Conservation (phyloP, 2,113 vertebrate genomes). For the Orthonyx spaldingii region DNA sequence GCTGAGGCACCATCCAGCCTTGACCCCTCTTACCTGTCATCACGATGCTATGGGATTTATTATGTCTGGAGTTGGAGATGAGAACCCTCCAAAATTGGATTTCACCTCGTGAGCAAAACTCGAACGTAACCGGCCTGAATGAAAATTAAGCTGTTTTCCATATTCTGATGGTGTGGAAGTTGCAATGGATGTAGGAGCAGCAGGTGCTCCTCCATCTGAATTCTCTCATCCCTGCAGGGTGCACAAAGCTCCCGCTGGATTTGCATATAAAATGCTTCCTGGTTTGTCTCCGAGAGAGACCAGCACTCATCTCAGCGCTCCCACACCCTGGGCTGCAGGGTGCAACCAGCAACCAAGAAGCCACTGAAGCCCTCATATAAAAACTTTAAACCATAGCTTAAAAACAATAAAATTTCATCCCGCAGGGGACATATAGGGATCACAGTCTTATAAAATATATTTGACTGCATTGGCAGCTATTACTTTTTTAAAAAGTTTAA, state of each 20-base stretch:
- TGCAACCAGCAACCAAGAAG: slow-evolving; percentile 42
- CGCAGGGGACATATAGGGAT: slow-evolving; percentile 56
- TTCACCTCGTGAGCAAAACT: neutral
- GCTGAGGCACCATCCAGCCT: neutral
- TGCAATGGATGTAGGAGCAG: neutral
- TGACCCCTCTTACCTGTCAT: slow-evolving; percentile 36
- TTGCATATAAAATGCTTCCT: slow-evolving; percentile 69
- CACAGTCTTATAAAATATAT: slow-evolving; percentile 63
- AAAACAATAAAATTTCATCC: slow-evolving; percentile 63
- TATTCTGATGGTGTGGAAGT: slow-evolving; percentile 12
- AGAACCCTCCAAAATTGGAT: slow-evolving; percentile 27
- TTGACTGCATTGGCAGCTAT: slow-evolving; percentile 65
- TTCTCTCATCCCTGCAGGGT: slow-evolving; percentile 35
- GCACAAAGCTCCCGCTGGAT: slow-evolving; percentile 20
- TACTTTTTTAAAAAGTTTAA: slow-evolving; percentile 57
- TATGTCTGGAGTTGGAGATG: neutral
- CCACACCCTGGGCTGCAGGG: slow-evolving; percentile 21
- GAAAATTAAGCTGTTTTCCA: slow-evolving; percentile 15
- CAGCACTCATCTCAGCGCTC: slow-evolving; percentile 28
- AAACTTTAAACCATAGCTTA: slow-evolving; percentile 53
- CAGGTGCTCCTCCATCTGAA: neutral
- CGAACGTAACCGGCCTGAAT: neutral
- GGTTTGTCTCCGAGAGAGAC: slow-evolving; percentile 47
- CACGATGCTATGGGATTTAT: slow-evolving; percentile 36
- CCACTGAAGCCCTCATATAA: slow-evolving; percentile 43